phyloP scores from a whole-genome alignment of 2,797 vertebrate genomes.

The Lacerta bilineata region DNA sequence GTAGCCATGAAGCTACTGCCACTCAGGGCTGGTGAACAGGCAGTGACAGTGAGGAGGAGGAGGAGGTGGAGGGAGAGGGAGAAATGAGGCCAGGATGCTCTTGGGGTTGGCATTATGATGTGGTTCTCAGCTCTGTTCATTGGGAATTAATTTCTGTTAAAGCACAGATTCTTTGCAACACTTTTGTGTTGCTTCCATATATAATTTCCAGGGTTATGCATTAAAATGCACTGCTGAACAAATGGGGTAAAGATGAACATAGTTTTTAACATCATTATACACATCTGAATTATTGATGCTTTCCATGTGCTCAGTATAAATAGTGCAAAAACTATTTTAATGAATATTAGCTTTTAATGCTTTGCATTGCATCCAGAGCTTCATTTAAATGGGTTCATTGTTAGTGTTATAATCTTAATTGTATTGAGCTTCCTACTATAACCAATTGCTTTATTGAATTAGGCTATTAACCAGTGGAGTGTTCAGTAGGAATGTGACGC shows the following conservation, averaged over 20 bases:
- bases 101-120: neutral
- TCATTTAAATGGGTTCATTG: slow-evolving; percentile 68
- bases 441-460: slow-evolving; percentile 67
- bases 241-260: neutral
- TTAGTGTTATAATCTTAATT: slow-evolving; percentile 72
- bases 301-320: slow-evolving; percentile 53
- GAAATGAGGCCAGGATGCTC: neutral
- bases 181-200: neutral
- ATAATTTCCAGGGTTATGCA: neutral
- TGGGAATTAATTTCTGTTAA: neutral
- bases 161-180: neutral
- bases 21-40: neutral
- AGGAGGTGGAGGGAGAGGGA: neutral
- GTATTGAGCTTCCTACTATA: slow-evolving; percentile 64
- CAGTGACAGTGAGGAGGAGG: neutral
- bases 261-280: neutral
- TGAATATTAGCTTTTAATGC: slow-evolving; percentile 66
- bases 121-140: neutral
- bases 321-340: slow-evolving; percentile 58
- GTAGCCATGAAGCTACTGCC: too few species aligned
- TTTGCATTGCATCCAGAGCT: slow-evolving; percentile 68
- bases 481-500: slow-evolving; percentile 57
- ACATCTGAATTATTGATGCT: slow-evolving; percentile 37
- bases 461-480: slow-evolving; percentile 68
- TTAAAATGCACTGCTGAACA: neutral